phyloP scores from a whole-genome alignment of 2,113 vertebrate species.

The Elachura formosa region DNA sequence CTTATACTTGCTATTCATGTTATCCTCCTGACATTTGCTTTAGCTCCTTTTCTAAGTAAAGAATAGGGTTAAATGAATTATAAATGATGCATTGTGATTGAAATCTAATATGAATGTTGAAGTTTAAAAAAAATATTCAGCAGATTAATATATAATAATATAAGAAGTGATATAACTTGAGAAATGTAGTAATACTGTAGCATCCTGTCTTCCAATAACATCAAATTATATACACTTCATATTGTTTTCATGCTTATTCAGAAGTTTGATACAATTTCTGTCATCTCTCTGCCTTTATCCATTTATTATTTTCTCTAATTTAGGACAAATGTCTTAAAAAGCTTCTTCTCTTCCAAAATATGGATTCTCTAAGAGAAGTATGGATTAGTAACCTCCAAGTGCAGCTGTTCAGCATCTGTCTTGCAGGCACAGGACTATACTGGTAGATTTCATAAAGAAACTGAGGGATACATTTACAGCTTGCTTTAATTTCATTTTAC shows the following conservation, averaged over 20 bases:
- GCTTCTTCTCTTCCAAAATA: not conserved
- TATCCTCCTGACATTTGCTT: not conserved
- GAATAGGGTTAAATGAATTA: slow-evolving; percentile 36
- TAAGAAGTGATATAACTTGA: not conserved
- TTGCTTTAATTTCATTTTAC: slow-evolving; percentile 47
- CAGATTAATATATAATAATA: not conserved
- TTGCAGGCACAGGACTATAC: not conserved
- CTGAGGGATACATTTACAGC: not conserved
- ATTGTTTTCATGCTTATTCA: not conserved
- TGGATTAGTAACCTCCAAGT: slow-evolving; percentile 24
- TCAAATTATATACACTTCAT: not conserved
- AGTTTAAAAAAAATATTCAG: not conserved
- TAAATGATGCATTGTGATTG: slow-evolving; percentile 21
- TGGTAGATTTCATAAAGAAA: slow-evolving; percentile 35
- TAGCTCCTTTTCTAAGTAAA: slow-evolving; percentile 9
- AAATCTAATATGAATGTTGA: slow-evolving; percentile 42
- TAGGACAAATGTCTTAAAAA: not conserved
- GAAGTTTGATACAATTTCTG: not conserved
- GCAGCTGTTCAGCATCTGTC: slow-evolving; percentile 32
- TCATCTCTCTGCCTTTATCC: not conserved
- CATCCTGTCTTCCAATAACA: not conserved
- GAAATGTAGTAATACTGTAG: not conserved
- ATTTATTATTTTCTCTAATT: not conserved
- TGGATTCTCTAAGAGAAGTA: not conserved
- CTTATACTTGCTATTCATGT: not conserved